A percentile compares a stretch with the other conserved stretches of the same genome.
phyloP scores from a whole-genome alignment of 53 echinoderm and acorn worm species.

The Antedon mediterranea region DNA sequence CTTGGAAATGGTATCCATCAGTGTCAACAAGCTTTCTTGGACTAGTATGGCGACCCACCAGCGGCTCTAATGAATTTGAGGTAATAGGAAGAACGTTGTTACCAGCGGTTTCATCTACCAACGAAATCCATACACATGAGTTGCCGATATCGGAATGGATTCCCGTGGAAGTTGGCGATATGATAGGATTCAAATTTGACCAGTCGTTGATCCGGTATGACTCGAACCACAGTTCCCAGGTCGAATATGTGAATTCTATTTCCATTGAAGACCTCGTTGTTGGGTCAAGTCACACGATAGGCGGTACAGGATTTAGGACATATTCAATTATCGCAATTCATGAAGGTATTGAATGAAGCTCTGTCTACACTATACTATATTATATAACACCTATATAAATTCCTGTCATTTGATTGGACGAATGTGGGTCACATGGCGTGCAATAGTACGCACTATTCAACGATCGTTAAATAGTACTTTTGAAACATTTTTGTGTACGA shows the following conservation, averaged over 20 bases:
- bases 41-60: neutral
- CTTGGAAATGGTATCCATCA: neutral
- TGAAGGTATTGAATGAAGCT: neutral
- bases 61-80: neutral
- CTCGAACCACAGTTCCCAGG: neutral
- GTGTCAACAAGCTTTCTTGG: neutral
- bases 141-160: neutral
- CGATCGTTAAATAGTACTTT: no score
- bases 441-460: no score
- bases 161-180: neutral
- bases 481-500: no score
- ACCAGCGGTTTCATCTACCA: neutral
- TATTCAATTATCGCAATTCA: neutral
- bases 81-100: neutral
- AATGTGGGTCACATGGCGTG: no score
- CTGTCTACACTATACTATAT: no score
- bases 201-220: neutral
- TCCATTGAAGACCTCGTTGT: neutral
- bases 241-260: neutral
- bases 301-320: neutral
- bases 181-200: neutral
- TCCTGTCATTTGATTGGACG: no score
- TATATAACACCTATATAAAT: no score
- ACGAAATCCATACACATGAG: neutral
- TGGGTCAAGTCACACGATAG: neutral